Conservation (phyloP, 2,888 invertebrate genomes). For the Andrena dorsata region DNA sequence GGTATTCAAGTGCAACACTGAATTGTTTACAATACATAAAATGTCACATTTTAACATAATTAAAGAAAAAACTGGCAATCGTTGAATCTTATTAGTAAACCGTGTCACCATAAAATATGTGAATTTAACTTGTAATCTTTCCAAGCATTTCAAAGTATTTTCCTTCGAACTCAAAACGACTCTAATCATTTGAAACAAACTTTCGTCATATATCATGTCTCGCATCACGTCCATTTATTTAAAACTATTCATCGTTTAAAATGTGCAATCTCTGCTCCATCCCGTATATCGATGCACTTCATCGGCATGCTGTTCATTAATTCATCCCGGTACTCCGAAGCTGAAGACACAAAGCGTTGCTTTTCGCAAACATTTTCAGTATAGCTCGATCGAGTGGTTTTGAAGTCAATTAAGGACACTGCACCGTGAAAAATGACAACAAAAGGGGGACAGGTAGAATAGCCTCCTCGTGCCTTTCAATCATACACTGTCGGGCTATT, state of each 20-base stretch:
- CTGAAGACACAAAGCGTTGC: neutral
- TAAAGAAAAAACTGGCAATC: too few species aligned
- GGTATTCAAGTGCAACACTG: too few species aligned
- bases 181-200: too few species aligned
- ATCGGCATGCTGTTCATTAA: conserved; percentile 9
- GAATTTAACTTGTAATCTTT: neutral
- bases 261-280: neutral
- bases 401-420: conserved; percentile 14
- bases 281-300: neutral
- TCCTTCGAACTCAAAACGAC: too few species aligned
- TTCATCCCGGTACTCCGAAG: neutral
- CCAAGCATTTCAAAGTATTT: neutral
- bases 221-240: neutral
- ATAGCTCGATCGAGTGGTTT: conserved; percentile 11
- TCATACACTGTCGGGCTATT: conserved; percentile 47
- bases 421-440: neutral
- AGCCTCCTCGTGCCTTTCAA: conserved; percentile 42
- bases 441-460: neutral
- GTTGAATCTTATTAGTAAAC: too few species aligned
- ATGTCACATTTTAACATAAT: too few species aligned
- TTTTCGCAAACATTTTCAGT: conserved; percentile 25
- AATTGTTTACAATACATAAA: too few species aligned
- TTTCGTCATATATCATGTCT: too few species aligned
- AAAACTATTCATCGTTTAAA: neutral
- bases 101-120: too few species aligned